Percentiles rank a stretch among this genome's conserved stretches.
Evolutionary conservation across 2,113 vertebrate species (phyloP).

Genomic region (Pampusana beccarii): DNA sequence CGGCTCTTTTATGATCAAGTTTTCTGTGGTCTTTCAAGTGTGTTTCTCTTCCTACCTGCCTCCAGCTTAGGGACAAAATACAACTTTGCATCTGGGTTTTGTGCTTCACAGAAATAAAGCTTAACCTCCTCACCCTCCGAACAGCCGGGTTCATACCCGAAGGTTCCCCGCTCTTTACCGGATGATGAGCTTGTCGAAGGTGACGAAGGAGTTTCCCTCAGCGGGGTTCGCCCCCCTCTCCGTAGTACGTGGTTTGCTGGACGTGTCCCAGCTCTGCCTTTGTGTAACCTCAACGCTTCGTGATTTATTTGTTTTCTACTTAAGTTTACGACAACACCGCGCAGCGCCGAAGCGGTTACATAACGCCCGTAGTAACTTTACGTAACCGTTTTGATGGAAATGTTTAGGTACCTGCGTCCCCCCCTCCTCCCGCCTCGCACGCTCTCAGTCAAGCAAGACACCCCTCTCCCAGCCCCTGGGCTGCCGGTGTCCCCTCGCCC

Average conservation of each 20-base stretch:
- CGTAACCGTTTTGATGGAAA: background rate
- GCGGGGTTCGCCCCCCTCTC: no score
- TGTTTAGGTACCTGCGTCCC: background rate
- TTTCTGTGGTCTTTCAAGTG: fast-evolving
- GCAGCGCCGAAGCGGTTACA: background rate
- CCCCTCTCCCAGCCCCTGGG: no score
- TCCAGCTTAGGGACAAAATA: background rate
- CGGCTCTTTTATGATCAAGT: no score
- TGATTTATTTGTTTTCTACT: fast-evolving
- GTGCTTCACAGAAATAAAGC: fast-evolving
- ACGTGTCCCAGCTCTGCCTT: fast-evolving
- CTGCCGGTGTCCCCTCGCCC: no score
- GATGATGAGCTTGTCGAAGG: fast-evolving
- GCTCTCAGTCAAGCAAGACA: background rate
- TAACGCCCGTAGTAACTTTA: background rate
- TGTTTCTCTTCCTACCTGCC: background rate
- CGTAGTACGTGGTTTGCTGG: fast-evolving
- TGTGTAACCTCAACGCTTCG: fast-evolving
- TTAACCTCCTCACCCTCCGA: fast-evolving
- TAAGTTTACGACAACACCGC: fast-evolving
- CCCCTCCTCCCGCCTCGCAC: background rate
- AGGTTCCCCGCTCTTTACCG: fast-evolving
- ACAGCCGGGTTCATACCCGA: fast-evolving
- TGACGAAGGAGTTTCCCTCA: background rate
- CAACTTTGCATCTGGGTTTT: fast-evolving